Evolutionary conservation across 2,113 vertebrate genomes (phyloP).

Genomic region (Piliocolobus tephrosceles): DNA sequence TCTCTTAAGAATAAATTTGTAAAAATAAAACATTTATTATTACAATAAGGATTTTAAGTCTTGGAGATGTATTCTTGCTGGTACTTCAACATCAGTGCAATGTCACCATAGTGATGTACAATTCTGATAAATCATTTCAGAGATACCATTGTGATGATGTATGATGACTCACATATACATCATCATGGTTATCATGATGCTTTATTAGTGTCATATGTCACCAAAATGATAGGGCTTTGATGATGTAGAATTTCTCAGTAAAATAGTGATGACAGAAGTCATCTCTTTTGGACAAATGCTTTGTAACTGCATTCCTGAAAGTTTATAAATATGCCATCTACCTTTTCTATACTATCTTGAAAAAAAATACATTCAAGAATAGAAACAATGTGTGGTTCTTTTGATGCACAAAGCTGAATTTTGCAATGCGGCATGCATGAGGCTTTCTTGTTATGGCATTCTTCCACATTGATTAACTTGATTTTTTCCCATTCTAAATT

Average conservation of each 20-base stretch:
- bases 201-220: slow-evolving; percentile 77
- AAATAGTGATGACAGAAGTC: slow-evolving; percentile 54
- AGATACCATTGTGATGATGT: slow-evolving; percentile 61
- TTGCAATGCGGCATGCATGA: neutral
- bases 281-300: slow-evolving; percentile 25
- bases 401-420: neutral
- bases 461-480: neutral
- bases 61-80: slow-evolving; percentile 50
- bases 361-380: neutral
- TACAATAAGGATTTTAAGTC: slow-evolving; percentile 52
- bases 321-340: slow-evolving; percentile 44
- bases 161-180: slow-evolving; percentile 70
- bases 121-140: slow-evolving; percentile 69
- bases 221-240: slow-evolving; percentile 42
- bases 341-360: neutral
- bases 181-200: slow-evolving; percentile 52
- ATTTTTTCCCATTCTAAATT: neutral
- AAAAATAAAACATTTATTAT: slow-evolving; percentile 69
- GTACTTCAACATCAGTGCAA: slow-evolving; percentile 43
- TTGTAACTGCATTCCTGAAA: slow-evolving; percentile 19
- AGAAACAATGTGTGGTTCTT: neutral
- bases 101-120: slow-evolving; percentile 53
- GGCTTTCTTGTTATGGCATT: neutral
- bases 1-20: slow-evolving; percentile 53
- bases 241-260: slow-evolving; percentile 63